Evolutionary conservation across 35 echinoderm and acorn worm species (phyloP), one percentile per base, ranked within the genome.

Genomic region (Apostichopus californicus): DNA sequence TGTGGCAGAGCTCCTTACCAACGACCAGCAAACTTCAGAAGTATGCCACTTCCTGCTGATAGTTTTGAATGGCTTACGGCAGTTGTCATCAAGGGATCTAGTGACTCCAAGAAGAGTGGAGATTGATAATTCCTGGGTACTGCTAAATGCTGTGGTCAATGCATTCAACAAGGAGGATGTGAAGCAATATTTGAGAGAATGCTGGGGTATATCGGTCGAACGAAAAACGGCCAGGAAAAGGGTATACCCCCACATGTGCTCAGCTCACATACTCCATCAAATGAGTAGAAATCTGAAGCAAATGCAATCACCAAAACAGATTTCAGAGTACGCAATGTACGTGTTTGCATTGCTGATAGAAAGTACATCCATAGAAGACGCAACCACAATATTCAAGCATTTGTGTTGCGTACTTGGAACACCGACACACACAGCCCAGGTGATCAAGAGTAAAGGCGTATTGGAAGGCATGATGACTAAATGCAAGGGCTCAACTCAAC

Each of bases 11-110:
- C 85, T 92, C 61, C 21, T 92, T 0, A 28, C 56, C 8, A 92
- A 85, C 68, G 91, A 92, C 17, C 66, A 92, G 8, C 79, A 92
- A 25, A 61, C 91, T 3, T 54, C 91, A 5, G 79, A 84, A 92
- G 46, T 92, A 12, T 58, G 65, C n/a, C 91, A 92, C 64, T 92
- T 92, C 23, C 81, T 92, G 57, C 15, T 5, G 10, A 1, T 13
- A 70, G 24, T 86, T 15, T 3, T 73, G 6, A 17, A 83, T n/a
- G 8, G 17, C 0, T 34, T 8, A 28, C 80, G 17, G 28, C 9
- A 15, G 21, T 8, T 59, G 52, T 15, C 54, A 91, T 58, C 20
- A 21, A 6, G 78, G 55, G 21, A 17, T 25, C 75, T 26, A 1
- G 18, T 17, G 12, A 60, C 71, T 4, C 80, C 65, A 5, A 1